Percentiles rank a stretch among this genome's conserved stretches.
These are phyloP conservation scores for Netelia fuscicornis DNA, from an alignment of 2,888 invertebrate species.

Conservation along the genomic window DNA sequence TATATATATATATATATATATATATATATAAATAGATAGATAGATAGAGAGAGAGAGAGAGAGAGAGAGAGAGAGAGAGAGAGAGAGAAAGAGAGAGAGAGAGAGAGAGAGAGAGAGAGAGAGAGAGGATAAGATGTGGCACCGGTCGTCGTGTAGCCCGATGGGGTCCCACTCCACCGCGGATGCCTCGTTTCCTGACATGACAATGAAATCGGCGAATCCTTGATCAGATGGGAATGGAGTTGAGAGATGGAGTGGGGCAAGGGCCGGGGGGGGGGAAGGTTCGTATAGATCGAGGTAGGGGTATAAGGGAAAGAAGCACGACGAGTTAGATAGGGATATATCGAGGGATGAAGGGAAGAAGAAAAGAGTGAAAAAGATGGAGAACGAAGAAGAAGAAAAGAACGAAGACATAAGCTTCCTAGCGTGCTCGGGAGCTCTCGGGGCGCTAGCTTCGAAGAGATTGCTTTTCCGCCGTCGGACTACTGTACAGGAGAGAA, in stretches of 20 bases:
- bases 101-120: constrained; percentile 37
- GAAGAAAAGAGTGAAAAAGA: constrained; percentile 30
- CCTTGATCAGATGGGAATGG: constrained; percentile 71
- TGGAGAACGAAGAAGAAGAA: constrained; percentile 22
- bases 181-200: constrained; percentile 77
- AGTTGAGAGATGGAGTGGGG: constrained; percentile 3
- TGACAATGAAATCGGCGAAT: constrained; percentile 79
- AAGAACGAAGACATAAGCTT: constrained; percentile 44
- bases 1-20: not conserved
- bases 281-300: not conserved
- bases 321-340: constrained; percentile 38
- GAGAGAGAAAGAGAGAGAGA: not conserved
- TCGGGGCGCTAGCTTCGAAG: constrained; percentile 59
- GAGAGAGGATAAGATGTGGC: constrained; percentile 70
- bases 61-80: constrained; percentile 21
- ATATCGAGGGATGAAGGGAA: constrained; percentile 37
- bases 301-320: not conserved
- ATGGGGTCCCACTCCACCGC: constrained; percentile 68
- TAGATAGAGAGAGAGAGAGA: constrained; percentile 37
- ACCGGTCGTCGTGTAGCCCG: constrained; percentile 69
- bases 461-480: constrained; percentile 75
- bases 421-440: constrained; percentile 35
- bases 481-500: constrained; percentile 29
- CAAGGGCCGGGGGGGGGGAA: constrained; percentile 18
- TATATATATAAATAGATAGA: not conserved